Evolutionary conservation across 2,113 vertebrate species (phyloP).

Genomic region (Silurus glanis): DNA sequence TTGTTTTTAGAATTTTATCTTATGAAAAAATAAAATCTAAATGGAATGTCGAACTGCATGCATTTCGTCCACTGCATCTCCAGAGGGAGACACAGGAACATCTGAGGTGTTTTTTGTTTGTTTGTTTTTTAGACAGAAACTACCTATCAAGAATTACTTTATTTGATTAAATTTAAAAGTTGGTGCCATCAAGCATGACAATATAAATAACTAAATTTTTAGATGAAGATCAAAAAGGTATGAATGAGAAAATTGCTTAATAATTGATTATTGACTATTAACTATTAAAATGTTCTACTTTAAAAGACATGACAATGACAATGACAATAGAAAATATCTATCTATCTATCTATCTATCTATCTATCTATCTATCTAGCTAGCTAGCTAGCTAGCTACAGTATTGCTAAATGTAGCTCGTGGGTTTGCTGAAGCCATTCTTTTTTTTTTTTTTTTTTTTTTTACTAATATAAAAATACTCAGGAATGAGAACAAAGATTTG

Average conservation of each 20-base stretch:
- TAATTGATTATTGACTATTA: not conserved
- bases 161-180: not conserved
- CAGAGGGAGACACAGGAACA: constrained; percentile 51
- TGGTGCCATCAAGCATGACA: not conserved
- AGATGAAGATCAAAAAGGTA: not conserved
- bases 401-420: not conserved
- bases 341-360: too few relatives aligned
- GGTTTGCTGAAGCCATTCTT: not conserved
- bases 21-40: not conserved
- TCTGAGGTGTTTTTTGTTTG: constrained; percentile 12
- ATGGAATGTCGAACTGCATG: not conserved
- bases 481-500: not conserved
- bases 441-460: not conserved
- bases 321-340: too few relatives aligned
- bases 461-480: not conserved
- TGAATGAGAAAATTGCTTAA: not conserved
- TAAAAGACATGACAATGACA: too few relatives aligned
- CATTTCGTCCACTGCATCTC: constrained; percentile 43
- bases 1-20: not conserved
- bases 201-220: not conserved
- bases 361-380: not conserved
- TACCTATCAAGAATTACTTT: not conserved
- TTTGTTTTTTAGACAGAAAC: too few relatives aligned
- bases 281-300: not conserved
- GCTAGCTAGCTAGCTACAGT: not conserved